These are phyloP conservation scores for Sebastes trivittatus DNA, from an alignment of 2,797 vertebrate genomes.

Conservation along the genomic window DNA sequence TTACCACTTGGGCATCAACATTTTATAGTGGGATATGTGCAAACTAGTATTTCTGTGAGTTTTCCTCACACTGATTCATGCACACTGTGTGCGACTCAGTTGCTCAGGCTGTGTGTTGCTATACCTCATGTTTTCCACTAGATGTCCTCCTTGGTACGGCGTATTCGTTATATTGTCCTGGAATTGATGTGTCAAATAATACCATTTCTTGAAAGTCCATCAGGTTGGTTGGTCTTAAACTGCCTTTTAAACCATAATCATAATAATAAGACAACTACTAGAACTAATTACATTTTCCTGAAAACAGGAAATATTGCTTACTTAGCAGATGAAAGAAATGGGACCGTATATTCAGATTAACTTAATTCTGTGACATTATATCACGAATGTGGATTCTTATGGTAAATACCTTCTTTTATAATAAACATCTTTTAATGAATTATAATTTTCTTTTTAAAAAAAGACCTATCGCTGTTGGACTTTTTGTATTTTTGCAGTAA, in stretches of 20 bases:
- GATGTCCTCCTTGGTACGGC: slow-evolving; percentile 32
- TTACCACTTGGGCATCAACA: neutral
- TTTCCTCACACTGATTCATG: neutral
- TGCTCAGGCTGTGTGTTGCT: neutral
- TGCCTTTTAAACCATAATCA: neutral
- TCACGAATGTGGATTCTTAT: neutral
- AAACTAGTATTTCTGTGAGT: neutral
- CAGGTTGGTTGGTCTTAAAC: neutral
- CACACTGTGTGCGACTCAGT: neutral
- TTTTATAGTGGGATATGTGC: neutral
- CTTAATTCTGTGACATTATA: neutral
- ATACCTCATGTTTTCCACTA: slow-evolving; percentile 26
- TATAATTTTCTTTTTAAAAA: neutral
- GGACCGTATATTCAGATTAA: neutral
- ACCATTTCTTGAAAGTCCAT: neutral
- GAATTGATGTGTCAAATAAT: neutral
- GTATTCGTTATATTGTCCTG: neutral
- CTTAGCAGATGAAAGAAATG: neutral
- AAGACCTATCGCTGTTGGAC: neutral
- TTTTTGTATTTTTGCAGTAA: neutral
- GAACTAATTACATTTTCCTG: neutral
- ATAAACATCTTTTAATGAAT: neutral
- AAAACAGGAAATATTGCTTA: neutral
- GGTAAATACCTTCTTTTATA: neutral
- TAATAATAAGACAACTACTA: neutral